phyloP scores from a whole-genome alignment of 2,888 invertebrate species.

The Limnephilus rhombicus region DNA sequence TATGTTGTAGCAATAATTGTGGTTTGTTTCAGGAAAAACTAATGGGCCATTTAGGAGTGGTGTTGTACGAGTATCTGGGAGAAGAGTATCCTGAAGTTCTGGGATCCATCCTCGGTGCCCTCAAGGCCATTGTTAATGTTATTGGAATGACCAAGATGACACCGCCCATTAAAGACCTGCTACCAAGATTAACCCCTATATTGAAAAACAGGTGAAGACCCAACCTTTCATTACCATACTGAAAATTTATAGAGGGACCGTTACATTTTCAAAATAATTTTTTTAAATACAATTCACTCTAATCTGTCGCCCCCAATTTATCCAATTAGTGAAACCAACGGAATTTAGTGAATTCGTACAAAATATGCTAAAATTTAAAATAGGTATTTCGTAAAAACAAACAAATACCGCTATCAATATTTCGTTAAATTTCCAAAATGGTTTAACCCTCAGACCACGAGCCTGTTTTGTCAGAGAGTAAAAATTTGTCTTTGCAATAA shows the following conservation, averaged over 20 bases:
- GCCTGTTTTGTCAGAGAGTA: too few species aligned
- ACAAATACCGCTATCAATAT: too few species aligned
- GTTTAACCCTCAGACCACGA: too few species aligned
- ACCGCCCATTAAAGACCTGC: constrained; percentile 98
- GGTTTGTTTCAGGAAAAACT: constrained; percentile 88
- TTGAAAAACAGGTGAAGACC: constrained; percentile 91
- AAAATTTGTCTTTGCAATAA: too few species aligned
- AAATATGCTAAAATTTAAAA: too few species aligned
- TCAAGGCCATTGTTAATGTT: constrained; percentile 99
- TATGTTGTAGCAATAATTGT: constrained; percentile 15
- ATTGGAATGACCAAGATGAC: constrained; percentile 99
- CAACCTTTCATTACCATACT: background rate
- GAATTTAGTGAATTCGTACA: too few species aligned
- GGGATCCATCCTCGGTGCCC: constrained; percentile 97
- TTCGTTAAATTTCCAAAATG: too few species aligned
- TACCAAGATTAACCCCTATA: constrained; percentile 98
- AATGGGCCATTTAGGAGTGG: constrained; percentile 99
- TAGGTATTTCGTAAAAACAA: too few species aligned
- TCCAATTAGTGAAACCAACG: too few species aligned
- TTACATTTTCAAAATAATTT: too few species aligned
- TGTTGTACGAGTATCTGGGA: constrained; percentile 98
- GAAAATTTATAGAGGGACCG: too few species aligned
- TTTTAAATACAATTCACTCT: background rate
- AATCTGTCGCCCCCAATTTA: too few species aligned
- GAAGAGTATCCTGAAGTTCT: constrained; percentile 99